These are phyloP conservation scores for Kryptolebias ocellatus DNA, from an alignment of 2,797 vertebrate genomes.

Conservation along the genomic window DNA sequence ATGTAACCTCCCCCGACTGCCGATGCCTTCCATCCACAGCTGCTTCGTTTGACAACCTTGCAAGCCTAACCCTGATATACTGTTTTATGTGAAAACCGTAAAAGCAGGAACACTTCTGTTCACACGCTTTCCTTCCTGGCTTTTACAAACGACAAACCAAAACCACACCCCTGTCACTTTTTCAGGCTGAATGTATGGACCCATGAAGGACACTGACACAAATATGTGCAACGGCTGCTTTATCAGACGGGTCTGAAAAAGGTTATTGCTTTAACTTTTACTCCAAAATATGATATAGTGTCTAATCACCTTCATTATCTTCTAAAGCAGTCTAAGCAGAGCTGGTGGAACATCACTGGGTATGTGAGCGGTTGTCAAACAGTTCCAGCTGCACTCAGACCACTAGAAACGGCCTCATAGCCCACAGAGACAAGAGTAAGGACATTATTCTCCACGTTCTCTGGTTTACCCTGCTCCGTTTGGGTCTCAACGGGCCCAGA, in stretches of 20 bases:
- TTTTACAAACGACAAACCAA: too few species aligned
- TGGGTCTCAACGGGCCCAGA: constrained; percentile 29
- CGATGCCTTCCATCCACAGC: too few species aligned
- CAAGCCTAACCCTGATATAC: too few species aligned
- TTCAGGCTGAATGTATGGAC: background rate
- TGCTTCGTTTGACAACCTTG: too few species aligned
- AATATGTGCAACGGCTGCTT: background rate
- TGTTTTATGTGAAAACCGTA: too few species aligned
- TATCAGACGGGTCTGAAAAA: background rate
- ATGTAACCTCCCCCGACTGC: too few species aligned
- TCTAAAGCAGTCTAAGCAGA: background rate
- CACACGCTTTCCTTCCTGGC: too few species aligned
- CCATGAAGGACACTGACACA: background rate
- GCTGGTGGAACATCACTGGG: constrained; percentile 7
- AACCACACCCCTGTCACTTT: background rate
- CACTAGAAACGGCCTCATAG: constrained; percentile 82
- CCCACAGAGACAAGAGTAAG: constrained; percentile 84
- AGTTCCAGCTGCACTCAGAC: constrained; percentile 57
- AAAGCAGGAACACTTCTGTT: too few species aligned
- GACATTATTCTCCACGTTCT: constrained; percentile 74
- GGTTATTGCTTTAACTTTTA: background rate
- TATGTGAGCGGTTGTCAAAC: constrained; percentile 44
- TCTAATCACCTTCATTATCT: background rate
- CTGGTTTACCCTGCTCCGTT: constrained; percentile 48
- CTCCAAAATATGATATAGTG: background rate